Evolutionary conservation across 2,888 invertebrate genomes (phyloP).

Genomic region (Idaea biselata): DNA sequence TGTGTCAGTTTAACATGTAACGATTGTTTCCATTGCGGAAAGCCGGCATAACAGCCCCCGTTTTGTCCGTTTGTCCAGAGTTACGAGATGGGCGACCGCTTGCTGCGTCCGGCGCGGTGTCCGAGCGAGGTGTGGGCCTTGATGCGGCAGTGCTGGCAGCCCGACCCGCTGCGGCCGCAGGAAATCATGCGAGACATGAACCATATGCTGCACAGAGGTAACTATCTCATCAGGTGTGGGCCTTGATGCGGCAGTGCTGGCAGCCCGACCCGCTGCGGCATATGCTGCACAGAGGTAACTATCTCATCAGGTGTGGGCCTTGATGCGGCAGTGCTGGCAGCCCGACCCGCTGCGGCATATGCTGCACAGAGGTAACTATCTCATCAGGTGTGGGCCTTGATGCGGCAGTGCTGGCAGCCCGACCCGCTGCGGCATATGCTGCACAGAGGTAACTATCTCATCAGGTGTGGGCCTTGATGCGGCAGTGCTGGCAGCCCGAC

Average conservation of each 20-base stretch:
- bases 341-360: conserved; percentile 87
- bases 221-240: conserved; percentile 76
- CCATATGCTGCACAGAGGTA: conserved; percentile 87
- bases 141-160: conserved; percentile 91
- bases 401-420: conserved; percentile 90
- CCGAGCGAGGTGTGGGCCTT: conserved; percentile 87
- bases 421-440: conserved; percentile 88
- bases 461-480: conserved; percentile 86
- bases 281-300: conserved; percentile 84
- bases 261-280: conserved; percentile 87
- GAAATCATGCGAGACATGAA: conserved; percentile 92
- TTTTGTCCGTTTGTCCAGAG: conserved; percentile 61
- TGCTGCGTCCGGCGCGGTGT: conserved; percentile 85
- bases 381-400: conserved; percentile 83
- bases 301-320: conserved; percentile 79
- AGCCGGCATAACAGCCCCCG: too few species aligned
- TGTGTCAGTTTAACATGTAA: too few species aligned
- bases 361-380: conserved; percentile 82
- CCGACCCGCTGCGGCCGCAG: conserved; percentile 89
- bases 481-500: conserved; percentile 90
- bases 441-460: conserved; percentile 79
- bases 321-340: conserved; percentile 92
- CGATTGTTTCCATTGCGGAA: too few species aligned
- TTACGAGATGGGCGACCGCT: conserved; percentile 84
- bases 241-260: conserved; percentile 91